Conservation (phyloP, 2,888 invertebrate species). For the Euclidia mi region DNA sequence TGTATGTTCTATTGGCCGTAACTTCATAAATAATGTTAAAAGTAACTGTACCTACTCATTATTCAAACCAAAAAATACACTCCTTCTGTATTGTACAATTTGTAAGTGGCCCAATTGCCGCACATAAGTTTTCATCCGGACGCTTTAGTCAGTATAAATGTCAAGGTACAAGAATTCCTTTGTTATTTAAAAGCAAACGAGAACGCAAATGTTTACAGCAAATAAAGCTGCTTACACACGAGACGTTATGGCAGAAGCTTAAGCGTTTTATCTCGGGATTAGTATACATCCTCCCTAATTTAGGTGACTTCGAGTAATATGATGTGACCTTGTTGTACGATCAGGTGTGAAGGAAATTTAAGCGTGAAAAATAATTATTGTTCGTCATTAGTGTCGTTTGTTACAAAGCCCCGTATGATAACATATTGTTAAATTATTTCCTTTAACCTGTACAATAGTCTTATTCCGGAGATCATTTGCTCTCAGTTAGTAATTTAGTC, state of each 20-base stretch:
- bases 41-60: too few relatives aligned
- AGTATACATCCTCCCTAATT: conserved; percentile 85
- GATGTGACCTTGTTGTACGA: conserved; percentile 76
- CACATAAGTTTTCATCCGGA: conserved; percentile 23
- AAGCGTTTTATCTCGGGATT: conserved; percentile 85
- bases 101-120: conserved; percentile 8
- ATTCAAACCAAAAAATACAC: background rate
- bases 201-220: conserved; percentile 77
- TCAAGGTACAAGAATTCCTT: conserved; percentile 60
- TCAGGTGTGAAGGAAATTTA: conserved; percentile 74
- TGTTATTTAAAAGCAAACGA: conserved; percentile 70
- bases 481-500: too few relatives aligned
- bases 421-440: background rate
- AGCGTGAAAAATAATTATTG: too few relatives aligned
- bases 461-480: too few relatives aligned
- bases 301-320: conserved; percentile 82
- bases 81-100: conserved; percentile 2
- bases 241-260: conserved; percentile 79
- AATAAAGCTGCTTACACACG: conserved; percentile 83
- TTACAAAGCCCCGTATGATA: conserved; percentile 9
- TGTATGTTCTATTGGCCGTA: too few relatives aligned
- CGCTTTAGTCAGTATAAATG: conserved; percentile 38
- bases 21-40: too few relatives aligned
- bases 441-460: too few relatives aligned
- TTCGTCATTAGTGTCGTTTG: conserved; percentile 23